A percentile compares a stretch with the other conserved stretches of the same genome.
These are phyloP conservation scores for Clivina fossor DNA, from an alignment of 2,888 invertebrate species.

Conservation along the genomic window DNA sequence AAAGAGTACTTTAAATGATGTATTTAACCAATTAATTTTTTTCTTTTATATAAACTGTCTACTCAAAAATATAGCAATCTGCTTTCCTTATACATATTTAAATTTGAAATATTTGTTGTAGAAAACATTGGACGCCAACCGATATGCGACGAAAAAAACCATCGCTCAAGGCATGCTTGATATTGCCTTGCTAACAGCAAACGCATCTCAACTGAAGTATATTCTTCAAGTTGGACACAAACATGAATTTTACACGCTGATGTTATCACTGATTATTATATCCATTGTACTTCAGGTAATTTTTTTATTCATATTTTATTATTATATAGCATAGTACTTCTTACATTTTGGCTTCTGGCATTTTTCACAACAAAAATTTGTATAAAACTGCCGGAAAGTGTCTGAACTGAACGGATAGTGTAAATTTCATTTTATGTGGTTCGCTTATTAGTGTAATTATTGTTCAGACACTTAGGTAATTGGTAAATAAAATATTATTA, in stretches of 20 bases:
- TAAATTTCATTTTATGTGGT: no score
- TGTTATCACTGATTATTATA: constrained; percentile 75
- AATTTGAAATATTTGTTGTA: constrained; percentile 48
- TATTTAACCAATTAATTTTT: neutral
- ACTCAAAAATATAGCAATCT: neutral
- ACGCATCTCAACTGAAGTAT: constrained; percentile 86
- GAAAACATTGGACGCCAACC: constrained; percentile 81
- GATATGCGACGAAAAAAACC: constrained; percentile 90
- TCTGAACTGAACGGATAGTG: no score
- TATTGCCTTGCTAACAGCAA: constrained; percentile 83
- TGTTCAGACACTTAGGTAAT: no score
- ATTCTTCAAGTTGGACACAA: constrained; percentile 80
- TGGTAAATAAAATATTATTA: no score
- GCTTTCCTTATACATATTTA: neutral
- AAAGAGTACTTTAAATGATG: no score
- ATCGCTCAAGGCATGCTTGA: constrained; percentile 90
- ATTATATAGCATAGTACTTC: no score
- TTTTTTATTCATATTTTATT: no score
- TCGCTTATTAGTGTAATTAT: no score
- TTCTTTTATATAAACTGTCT: neutral
- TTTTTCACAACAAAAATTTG: no score
- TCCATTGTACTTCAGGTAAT: constrained; percentile 84
- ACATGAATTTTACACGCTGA: constrained; percentile 83
- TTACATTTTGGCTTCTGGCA: no score
- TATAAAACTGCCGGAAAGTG: no score